phyloP scores from a whole-genome alignment of 2,113 vertebrate genomes.

The Callocephalon fimbriatum region DNA sequence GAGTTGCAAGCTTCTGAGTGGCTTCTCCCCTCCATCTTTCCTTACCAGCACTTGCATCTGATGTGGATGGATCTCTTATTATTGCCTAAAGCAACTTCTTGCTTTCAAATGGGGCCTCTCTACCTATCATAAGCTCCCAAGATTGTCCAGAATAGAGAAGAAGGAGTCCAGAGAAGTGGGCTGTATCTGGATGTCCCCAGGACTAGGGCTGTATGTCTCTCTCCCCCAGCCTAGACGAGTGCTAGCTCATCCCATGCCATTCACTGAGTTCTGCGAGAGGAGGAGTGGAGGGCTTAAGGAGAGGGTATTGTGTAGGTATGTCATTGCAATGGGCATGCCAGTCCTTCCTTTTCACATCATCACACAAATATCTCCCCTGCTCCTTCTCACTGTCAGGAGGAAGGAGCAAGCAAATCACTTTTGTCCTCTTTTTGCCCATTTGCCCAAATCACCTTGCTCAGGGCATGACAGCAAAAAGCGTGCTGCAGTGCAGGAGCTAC shows the following conservation, averaged over 20 bases:
- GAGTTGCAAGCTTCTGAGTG: neutral
- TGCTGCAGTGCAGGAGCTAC: neutral
- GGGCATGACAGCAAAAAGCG: neutral
- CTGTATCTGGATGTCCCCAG: neutral
- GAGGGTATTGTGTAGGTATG: too few relatives aligned
- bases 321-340: fast-evolving
- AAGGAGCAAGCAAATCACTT: neutral
- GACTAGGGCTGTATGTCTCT: neutral
- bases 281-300: neutral
- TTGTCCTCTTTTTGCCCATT: neutral
- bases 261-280: neutral
- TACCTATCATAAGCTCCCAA: neutral
- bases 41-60: neutral
- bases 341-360: neutral
- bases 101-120: neutral
- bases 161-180: neutral
- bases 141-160: neutral
- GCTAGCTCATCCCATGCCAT: neutral
- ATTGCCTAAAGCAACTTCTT: neutral
- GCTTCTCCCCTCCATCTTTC: neutral
- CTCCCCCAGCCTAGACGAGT: neutral
- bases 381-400: neutral
- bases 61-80: neutral
- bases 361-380: fast-evolving
- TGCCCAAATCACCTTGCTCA: neutral